These are phyloP conservation scores for Paracanthobrama guichenoti DNA, from an alignment of 2,113 vertebrate species.

Conservation along the genomic window DNA sequence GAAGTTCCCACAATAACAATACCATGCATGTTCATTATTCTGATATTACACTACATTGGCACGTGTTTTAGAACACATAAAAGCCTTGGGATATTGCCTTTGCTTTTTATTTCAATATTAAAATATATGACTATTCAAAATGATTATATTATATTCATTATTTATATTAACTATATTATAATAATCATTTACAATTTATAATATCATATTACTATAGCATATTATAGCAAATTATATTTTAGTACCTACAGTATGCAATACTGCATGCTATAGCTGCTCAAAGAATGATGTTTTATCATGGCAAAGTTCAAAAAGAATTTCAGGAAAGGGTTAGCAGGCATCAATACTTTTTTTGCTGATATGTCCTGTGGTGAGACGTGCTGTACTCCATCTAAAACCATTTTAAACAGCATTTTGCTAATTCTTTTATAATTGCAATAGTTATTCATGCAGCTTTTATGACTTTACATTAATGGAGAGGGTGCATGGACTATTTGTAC, in stretches of 20 bases:
- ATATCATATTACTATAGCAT: not conserved
- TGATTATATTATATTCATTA: too few species aligned
- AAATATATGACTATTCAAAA: too few species aligned
- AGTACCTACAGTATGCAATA: not conserved
- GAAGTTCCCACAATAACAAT: too few species aligned
- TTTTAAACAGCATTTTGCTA: not conserved
- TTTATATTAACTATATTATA: too few species aligned
- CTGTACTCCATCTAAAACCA: not conserved
- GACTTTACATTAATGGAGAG: not conserved
- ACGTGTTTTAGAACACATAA: too few species aligned
- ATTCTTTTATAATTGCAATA: constrained; percentile 7
- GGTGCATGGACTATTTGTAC: not conserved
- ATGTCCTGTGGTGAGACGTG: not conserved
- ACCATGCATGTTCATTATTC: too few species aligned
- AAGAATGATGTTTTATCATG: not conserved
- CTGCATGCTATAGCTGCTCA: not conserved
- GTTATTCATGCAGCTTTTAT: constrained; percentile 5
- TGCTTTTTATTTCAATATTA: too few species aligned
- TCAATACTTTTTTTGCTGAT: not conserved
- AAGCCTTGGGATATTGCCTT: too few species aligned
- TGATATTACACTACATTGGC: too few species aligned
- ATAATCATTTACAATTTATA: too few species aligned
- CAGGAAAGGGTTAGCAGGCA: not conserved
- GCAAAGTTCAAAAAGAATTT: not conserved
- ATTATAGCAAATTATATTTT: not conserved